Base-by-base conservation (phyloP, 2,888 invertebrate species). In the Drosophila paracracens region DNA sequence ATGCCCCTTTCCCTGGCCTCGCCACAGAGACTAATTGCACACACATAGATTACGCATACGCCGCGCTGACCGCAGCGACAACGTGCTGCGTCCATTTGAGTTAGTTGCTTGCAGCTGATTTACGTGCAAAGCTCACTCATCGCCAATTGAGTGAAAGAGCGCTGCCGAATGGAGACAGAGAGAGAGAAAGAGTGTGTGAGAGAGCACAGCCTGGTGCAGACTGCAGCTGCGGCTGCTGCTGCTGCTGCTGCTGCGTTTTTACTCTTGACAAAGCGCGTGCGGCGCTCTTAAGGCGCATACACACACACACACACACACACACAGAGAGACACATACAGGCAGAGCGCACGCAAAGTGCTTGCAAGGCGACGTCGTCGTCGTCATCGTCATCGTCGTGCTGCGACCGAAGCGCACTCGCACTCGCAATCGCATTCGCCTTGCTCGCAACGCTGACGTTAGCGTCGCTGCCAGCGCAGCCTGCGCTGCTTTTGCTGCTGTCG, bases 31-130 rank as follows among this genome's bases (percentile, higher is more conserved):
- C 21, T 31, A 33, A 48, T 25, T 54, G 35, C 48, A 27, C 33
- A 40, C 21, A 40, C 27, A 38, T 29, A 73, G 46, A 85, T 89
- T 89, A 85, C 85, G 85, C 85, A 90, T 90, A 90, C 91, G 84
- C 78, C 83, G 66, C 89, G 65, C 65, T 80, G 81, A 77, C 87
- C 74, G 62, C 60, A 57, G 62, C 68, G 65, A 73, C 67, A 77
- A 79, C 70, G 65, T 79, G 80, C 63, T 64, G 63, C 58, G 72
- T 54, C 43, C 50, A n/a, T 57, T 80, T 76, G 76, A 80, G 76
- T 76, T 51, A 18, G n/a, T 65, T 43, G 21, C n/a, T 35, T 64
- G 83, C 81, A 81, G 81, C 81, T 81, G 81, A 83, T 81, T 80
- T 75, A 64, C 83, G 80, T 79, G 79, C 78, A 61, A 56, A 56